Conservation (phyloP, 2,113 vertebrate species). For the Xiphophorus couchianus region DNA sequence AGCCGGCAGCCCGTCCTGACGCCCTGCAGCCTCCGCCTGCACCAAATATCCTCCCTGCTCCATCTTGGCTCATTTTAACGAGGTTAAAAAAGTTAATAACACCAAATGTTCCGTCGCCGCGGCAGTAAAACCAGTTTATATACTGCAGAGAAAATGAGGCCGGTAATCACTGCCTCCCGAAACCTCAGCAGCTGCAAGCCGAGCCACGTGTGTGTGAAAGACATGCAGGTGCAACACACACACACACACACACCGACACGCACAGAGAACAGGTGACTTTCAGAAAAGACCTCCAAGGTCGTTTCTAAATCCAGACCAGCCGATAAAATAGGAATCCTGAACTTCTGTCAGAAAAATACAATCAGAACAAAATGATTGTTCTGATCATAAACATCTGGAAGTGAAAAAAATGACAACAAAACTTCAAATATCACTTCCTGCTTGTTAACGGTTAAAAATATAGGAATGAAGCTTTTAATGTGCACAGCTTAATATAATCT, state of each 20-base stretch:
- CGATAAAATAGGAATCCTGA: too few relatives aligned
- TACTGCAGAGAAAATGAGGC: slow-evolving; percentile 48
- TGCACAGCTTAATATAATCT: background rate
- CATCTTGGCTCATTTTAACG: slow-evolving; percentile 27
- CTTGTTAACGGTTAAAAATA: background rate
- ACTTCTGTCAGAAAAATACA: too few relatives aligned
- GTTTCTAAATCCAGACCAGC: background rate
- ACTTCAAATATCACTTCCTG: background rate
- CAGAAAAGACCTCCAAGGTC: background rate
- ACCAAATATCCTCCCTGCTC: background rate
- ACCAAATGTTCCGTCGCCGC: slow-evolving; percentile 34
- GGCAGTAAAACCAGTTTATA: slow-evolving; percentile 38
- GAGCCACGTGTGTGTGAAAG: background rate
- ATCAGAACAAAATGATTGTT: too few relatives aligned
- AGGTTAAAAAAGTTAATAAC: slow-evolving; percentile 56
- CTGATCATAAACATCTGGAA: too few relatives aligned
- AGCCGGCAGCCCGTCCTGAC: background rate
- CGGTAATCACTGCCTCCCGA: slow-evolving; percentile 26
- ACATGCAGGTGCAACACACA: background rate
- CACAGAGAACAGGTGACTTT: slow-evolving; percentile 11
- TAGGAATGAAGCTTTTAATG: too few relatives aligned
- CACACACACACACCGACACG: background rate
- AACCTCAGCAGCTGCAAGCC: slow-evolving; percentile 10
- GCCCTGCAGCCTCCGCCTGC: background rate
- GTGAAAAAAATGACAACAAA: too few relatives aligned